Percentiles rank a stretch among this genome's conserved stretches.
phyloP scores from a whole-genome alignment of 30 jellyfish, hydroid and myxozoan genomes.

The Aurelia coerulea region DNA sequence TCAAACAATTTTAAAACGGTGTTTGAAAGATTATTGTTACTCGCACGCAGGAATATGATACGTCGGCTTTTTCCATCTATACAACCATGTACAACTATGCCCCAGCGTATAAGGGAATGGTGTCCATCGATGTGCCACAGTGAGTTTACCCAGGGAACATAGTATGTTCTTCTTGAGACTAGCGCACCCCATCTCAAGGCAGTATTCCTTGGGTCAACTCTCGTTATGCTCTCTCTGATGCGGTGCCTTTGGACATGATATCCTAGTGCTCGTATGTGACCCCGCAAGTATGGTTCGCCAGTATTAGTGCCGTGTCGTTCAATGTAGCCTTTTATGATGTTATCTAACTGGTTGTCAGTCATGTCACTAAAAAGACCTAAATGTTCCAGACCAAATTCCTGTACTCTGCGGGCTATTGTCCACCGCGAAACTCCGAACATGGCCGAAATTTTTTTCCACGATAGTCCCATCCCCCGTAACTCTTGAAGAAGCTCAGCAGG shows the following conservation, averaged over 20 bases:
- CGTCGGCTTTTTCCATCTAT: constrained; percentile 36
- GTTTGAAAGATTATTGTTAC: constrained; percentile 7
- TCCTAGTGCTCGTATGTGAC: constrained; percentile 11
- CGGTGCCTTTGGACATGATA: constrained; percentile 8
- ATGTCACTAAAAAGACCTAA: constrained; percentile 6
- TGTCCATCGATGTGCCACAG: constrained; percentile 53
- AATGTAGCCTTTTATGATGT: background rate
- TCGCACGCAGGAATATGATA: constrained; percentile 32
- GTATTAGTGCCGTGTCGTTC: constrained; percentile 42
- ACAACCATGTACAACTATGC: constrained; percentile 54
- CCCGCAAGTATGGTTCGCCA: constrained; percentile 30
- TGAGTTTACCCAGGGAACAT: constrained; percentile 44
- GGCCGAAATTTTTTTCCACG: constrained; percentile 27
- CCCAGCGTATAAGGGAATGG: constrained; percentile 55
- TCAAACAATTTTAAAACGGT: constrained; percentile 1
- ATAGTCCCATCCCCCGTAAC: constrained; percentile 27
- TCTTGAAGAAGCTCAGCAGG: constrained; percentile 14
- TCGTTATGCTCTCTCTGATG: constrained; percentile 5
- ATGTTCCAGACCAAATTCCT: constrained; percentile 20
- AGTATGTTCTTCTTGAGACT: constrained; percentile 12
- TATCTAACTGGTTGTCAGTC: constrained; percentile 14
- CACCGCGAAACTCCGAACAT: constrained; percentile 46
- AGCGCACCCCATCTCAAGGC: constrained; percentile 27
- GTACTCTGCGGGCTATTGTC: constrained; percentile 51
- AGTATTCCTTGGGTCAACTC: constrained; percentile 26